Base-by-base conservation (phyloP, 2,113 vertebrate species). In the Typhlomys cinereus region DNA sequence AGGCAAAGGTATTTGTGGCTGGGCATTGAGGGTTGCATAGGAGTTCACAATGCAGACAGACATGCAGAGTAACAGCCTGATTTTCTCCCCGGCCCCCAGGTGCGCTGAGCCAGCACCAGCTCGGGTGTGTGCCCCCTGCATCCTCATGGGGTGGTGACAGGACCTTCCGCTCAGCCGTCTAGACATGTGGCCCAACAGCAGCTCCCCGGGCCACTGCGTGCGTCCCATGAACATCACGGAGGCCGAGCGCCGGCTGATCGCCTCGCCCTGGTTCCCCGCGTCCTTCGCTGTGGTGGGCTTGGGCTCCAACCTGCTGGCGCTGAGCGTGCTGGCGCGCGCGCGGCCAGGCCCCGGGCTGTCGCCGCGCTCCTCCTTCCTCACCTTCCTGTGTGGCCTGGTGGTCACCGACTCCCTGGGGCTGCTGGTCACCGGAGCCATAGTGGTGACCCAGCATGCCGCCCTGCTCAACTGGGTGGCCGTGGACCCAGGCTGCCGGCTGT, bases 401-500 rank as follows among this genome's bases (percentile, higher is more conserved):
- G 96, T 99, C 91, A 99, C 99, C 0, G 99, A 99, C 97, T 98
- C 99, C 96, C 97, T 98, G 98, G 99, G 99, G n/a, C 98, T 99
- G 83, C 97, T 99, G 96, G 96, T 99, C 91, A 99, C 99, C 0
- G 98, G 99, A 4, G 96, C 91, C 0, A 98, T 99, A 6, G 99
- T 99, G n/a, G 93, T 99, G 57, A 96, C 99, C 25, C 99, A 98
- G 94, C 98, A 99, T 48, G 73, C 98, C 7, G 97, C 94, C 0
- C 93, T 93, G 34, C 98, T 99, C 34, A 48, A 98, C 91, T 99
- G 99, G 99, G 94, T 79, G 0, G 0, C 70, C 0, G 93, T 98
- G 18, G 99, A 99, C 96, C 98, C 99, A 0, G 0, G 96, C 81
- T 99, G 99, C 96, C 98, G 98, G 89, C 98, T 99, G 80, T 99